Evolutionary conservation across 2,888 invertebrate genomes (phyloP), one percentile per base, ranked within the genome.

Genomic region (Trichopria drosophilae): DNA sequence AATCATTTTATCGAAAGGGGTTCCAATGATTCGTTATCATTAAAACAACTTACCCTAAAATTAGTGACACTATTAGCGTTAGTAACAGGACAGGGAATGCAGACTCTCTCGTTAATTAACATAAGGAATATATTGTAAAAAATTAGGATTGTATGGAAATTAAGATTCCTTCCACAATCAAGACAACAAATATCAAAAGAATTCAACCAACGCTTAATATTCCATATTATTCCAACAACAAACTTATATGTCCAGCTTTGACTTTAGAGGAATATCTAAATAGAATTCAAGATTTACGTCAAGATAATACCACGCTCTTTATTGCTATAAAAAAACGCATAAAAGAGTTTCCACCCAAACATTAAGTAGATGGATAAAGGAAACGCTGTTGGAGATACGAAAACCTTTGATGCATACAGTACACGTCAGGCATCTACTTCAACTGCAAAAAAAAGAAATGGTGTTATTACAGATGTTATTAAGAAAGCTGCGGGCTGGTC

Each of bases 41-140:
- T 46, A 15, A 32, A 40, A 10, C 12, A 10, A 6, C 7, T 51
- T 12, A n/a, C 45, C 5, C 52, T 57, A 32, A 65, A 65, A 44
- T 34, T 61, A 6, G 40, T 53, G 4, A 60, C 62, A 4, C 47
- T 67, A 7, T 20, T 64, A 35, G 62, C 61, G 1, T 22, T 49
- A 41, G 34, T 32, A 7, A 55, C 55, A 5, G 49, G 29, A 3
- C 52, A 52, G 15, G 31, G 52, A 6, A 18, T 53, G 9, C 52
- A 55, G 35, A 53, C 49, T 7, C n/a, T 55, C 6, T 34, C 28
- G 7, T 26, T 16, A 19, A 51, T 55, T 12, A 26, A 19, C 3
- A 16, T 48, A 4, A 4, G 29, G 6, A 48, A 55, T 23, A 48
- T 55, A 29, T 23, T 18, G 4, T 28, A 20, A 26, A 26, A 6